phyloP scores from a whole-genome alignment of 1,140 invertebrate species.

The Tachypleus tridentatus region DNA sequence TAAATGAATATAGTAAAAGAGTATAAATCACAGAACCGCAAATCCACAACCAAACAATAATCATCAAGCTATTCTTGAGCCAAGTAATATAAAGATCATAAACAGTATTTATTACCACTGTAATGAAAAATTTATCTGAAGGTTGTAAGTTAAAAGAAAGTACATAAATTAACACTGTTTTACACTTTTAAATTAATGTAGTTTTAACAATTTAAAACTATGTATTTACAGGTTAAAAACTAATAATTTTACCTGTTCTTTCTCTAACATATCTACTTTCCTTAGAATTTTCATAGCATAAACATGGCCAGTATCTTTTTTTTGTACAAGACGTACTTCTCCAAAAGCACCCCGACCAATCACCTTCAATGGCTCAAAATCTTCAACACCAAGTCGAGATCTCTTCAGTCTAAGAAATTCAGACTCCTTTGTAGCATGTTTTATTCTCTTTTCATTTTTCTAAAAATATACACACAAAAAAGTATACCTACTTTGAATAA shows the following conservation, averaged over 20 bases:
- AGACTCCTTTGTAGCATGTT: slow-evolving; percentile 95
- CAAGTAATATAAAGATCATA: too few species aligned
- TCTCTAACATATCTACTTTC: slow-evolving; percentile 43
- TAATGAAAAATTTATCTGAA: too few species aligned
- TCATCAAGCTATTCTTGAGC: too few species aligned
- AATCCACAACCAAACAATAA: too few species aligned
- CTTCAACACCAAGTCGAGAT: slow-evolving; percentile 52
- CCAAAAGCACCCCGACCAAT: slow-evolving; percentile 85
- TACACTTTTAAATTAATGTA: too few species aligned
- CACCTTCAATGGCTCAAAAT: slow-evolving; percentile 73
- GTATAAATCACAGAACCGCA: too few species aligned
- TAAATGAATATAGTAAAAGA: too few species aligned
- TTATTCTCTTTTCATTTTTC: slow-evolving; percentile 53
- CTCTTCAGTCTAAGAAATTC: slow-evolving; percentile 90
- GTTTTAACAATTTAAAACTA: neutral
- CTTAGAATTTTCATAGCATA: slow-evolving; percentile 68
- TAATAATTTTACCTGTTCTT: slow-evolving; percentile 56
- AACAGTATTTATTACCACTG: too few species aligned
- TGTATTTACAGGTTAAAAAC: neutral
- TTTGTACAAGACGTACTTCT: slow-evolving; percentile 72
- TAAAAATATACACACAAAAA: slow-evolving; percentile 23
- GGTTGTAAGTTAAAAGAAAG: too few species aligned
- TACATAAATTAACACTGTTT: too few species aligned
- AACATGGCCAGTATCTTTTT: slow-evolving; percentile 76
- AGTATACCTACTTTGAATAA: too few species aligned